A percentile compares a stretch with the other conserved stretches of the same genome.
These are phyloP conservation scores for Amphilophus citrinellus DNA, from an alignment of 2,113 vertebrate genomes.

Conservation along the genomic window DNA sequence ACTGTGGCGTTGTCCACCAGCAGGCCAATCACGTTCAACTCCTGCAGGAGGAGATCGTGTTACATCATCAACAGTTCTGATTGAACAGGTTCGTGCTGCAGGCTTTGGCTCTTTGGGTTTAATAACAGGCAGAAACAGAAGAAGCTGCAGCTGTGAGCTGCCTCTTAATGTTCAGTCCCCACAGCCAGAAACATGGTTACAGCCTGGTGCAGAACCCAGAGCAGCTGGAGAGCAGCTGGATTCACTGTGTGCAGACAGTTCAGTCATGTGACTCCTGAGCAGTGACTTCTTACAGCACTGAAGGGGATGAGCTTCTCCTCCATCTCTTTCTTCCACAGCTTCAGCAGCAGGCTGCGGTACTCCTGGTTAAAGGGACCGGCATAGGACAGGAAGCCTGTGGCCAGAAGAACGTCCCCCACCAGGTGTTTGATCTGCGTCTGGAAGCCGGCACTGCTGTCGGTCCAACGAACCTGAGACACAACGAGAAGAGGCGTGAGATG, in stretches of 20 bases:
- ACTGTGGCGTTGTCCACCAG: slow-evolving; percentile 86
- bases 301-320: slow-evolving; percentile 70
- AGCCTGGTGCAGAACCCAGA: no score
- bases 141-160: no score
- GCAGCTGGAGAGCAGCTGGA: no score
- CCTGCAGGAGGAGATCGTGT: slow-evolving; percentile 60
- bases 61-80: not conserved
- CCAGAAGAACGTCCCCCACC: slow-evolving; percentile 86
- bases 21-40: slow-evolving; percentile 84
- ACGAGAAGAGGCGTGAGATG: not conserved
- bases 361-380: slow-evolving; percentile 90
- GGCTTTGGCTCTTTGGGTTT: not conserved
- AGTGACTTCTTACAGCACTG: slow-evolving; percentile 38
- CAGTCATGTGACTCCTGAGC: no score
- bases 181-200: not conserved
- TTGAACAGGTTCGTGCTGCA: not conserved
- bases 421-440: slow-evolving; percentile 83
- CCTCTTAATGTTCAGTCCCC: no score
- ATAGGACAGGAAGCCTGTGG: slow-evolving; percentile 88
- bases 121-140: not conserved
- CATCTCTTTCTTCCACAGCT: slow-evolving; percentile 86
- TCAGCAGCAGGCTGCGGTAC: slow-evolving; percentile 83
- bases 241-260: no score
- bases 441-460: slow-evolving; percentile 84
- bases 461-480: slow-evolving; percentile 84